Conservation (phyloP, 2,888 invertebrate genomes). For the Aspidiotus destructor region DNA sequence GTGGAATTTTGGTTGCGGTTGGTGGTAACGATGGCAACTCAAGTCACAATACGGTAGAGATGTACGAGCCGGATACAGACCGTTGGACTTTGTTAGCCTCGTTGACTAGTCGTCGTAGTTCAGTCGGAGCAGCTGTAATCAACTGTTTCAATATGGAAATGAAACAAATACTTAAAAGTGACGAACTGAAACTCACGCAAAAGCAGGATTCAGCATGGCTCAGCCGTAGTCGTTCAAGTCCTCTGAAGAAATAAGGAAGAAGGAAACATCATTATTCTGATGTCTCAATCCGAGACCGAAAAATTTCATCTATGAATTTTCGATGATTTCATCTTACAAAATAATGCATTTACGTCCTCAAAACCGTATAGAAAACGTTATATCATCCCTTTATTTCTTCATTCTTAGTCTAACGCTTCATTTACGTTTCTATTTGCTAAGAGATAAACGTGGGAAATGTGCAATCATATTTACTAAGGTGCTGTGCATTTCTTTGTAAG, state of each 20-base stretch:
- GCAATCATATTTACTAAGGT: too few relatives aligned
- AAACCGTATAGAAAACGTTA: too few relatives aligned
- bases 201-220: not conserved
- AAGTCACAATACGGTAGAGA: constrained; percentile 58
- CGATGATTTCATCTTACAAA: not conserved
- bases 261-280: not conserved
- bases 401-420: too few relatives aligned
- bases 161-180: constrained; percentile 15
- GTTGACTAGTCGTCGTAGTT: constrained; percentile 56
- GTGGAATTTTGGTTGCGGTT: constrained; percentile 53
- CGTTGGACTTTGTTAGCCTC: constrained; percentile 58
- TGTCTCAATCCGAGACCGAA: not conserved
- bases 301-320: not conserved
- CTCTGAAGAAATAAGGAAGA: not conserved
- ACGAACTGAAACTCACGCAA: not conserved
- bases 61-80: constrained; percentile 54
- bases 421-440: too few relatives aligned
- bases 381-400: too few relatives aligned
- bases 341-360: not conserved
- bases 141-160: constrained; percentile 48
- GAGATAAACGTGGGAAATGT: too few relatives aligned
- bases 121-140: constrained; percentile 56
- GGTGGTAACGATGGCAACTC: constrained; percentile 63
- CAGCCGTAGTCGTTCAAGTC: not conserved
- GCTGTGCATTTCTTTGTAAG: too few relatives aligned